Evolutionary conservation across 1,140 invertebrate genomes (phyloP), one percentile per base, ranked within the genome.

Genomic region (Neotoxoptera formosana): DNA sequence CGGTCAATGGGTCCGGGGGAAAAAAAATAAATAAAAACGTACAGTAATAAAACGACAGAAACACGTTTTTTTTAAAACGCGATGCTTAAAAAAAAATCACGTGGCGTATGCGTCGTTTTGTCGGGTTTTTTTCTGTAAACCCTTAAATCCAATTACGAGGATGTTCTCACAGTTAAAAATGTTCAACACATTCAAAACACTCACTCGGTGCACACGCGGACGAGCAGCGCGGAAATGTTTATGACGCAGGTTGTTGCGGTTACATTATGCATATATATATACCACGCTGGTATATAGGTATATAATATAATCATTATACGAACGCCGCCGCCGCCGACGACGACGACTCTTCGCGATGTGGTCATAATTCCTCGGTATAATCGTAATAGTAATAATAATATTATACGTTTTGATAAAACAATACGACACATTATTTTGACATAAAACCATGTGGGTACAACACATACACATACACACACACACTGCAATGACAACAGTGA

Each of bases 91-190:
- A 87, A 89, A 53, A 34, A 89, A 56, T 56, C 87, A 53, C 87
- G 51, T 56, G 51, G 48, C 23, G 30, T 53, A 89, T 51, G 23
- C 34, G 14, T 76, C 34, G 14, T 76, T 76, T 67, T 76, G 60
- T 76, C 60, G 48, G 11, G 17, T 89, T 89, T 56, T 89, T 11
- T 53, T 89, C 51, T 20, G 20, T 34, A 36, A 36, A 89, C 87
- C 87, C 87, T 89, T 89, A 89, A 89, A 89, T 89, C 87, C 87
- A 89, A 89, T 89, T 89, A 89, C 87, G 34, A 36, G 87, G 87
- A 89, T 89, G 48, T 89, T 56, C 87, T 89, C 87, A 56, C 87
- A 56, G 48, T 89, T 53, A 89, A 56, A 89, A 89, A 89, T 56
- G 51, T 89, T 89, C 48, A 89, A 89, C 87, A 56, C 87, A 21